phyloP scores from a whole-genome alignment of 1,140 invertebrate species.

The Uloborus diversus region DNA sequence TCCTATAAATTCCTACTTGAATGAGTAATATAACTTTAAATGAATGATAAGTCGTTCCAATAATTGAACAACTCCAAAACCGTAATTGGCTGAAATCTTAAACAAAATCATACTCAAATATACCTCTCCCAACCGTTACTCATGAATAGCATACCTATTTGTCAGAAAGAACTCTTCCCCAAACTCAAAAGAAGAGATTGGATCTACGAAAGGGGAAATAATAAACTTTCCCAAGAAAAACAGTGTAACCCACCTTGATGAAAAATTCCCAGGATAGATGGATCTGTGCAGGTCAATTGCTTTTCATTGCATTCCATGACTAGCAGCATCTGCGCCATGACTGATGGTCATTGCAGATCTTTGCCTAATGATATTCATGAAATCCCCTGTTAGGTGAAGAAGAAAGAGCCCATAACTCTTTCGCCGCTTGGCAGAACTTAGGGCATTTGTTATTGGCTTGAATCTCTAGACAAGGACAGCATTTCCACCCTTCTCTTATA shows the following conservation, averaged over 20 bases:
- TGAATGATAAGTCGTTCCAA: too few relatives aligned
- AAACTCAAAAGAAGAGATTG: background rate
- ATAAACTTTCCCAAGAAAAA: conserved; percentile 27
- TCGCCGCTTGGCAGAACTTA: conserved; percentile 4
- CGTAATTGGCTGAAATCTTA: conserved; percentile 1
- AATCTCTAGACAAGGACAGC: background rate
- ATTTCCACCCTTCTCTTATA: conserved; percentile 2
- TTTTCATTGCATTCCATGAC: conserved; percentile 38
- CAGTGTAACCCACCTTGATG: conserved; percentile 34
- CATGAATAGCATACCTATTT: conserved; percentile 41
- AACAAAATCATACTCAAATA: background rate
- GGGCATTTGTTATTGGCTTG: background rate
- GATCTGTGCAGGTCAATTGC: conserved; percentile 28
- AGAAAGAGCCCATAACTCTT: conserved; percentile 45
- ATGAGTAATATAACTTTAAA: too few relatives aligned
- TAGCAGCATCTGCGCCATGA: conserved; percentile 9
- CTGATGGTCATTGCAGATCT: conserved; percentile 25
- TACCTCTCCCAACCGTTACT: background rate
- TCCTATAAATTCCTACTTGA: too few relatives aligned
- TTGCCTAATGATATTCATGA: conserved; percentile 43
- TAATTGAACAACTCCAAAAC: conserved; percentile 20
- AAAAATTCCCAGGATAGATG: conserved; percentile 20
- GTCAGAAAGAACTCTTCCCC: background rate
- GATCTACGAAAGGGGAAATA: conserved; percentile 16
- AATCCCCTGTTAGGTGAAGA: background rate